Conservation (phyloP, 2,113 vertebrate genomes). For the Prionailurus viverrinus region DNA sequence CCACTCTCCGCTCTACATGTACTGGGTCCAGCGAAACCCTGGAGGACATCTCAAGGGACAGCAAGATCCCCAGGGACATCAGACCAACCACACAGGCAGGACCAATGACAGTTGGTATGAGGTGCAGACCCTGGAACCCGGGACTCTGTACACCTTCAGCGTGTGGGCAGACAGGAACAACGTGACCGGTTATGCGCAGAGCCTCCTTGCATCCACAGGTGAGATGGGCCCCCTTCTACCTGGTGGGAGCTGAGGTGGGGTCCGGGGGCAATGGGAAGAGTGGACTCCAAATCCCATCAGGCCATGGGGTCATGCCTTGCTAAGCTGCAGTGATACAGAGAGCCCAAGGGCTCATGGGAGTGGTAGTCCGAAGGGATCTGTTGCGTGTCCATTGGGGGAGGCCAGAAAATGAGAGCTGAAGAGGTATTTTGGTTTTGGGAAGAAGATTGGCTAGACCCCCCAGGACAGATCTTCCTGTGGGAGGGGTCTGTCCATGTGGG, state of each 20-base stretch:
- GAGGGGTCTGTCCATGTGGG: fast-evolving
- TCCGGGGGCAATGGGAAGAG: fast-evolving
- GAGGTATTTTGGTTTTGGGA: background rate
- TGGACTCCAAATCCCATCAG: constrained; percentile 13
- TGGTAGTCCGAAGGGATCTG: background rate
- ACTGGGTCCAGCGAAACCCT: constrained; percentile 49
- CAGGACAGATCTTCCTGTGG: background rate
- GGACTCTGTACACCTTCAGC: background rate
- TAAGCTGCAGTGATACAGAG: background rate
- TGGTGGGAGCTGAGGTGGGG: background rate
- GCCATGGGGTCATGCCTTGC: too few species aligned
- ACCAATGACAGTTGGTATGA: background rate
- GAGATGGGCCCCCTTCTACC: background rate
- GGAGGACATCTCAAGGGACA: background rate
- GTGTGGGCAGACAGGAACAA: background rate
- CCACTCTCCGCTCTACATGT: background rate
- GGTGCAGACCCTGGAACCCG: background rate
- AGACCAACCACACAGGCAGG: fast-evolving
- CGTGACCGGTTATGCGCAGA: background rate
- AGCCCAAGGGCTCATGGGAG: background rate
- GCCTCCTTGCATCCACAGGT: background rate
- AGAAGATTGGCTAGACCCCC: fast-evolving
- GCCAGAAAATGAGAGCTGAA: background rate
- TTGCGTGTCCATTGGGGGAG: too few species aligned
- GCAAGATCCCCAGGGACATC: background rate